These are phyloP conservation scores for Pachyseris speciosa DNA, from an alignment of 64 coral and sea anemone species.

Conservation along the genomic window DNA sequence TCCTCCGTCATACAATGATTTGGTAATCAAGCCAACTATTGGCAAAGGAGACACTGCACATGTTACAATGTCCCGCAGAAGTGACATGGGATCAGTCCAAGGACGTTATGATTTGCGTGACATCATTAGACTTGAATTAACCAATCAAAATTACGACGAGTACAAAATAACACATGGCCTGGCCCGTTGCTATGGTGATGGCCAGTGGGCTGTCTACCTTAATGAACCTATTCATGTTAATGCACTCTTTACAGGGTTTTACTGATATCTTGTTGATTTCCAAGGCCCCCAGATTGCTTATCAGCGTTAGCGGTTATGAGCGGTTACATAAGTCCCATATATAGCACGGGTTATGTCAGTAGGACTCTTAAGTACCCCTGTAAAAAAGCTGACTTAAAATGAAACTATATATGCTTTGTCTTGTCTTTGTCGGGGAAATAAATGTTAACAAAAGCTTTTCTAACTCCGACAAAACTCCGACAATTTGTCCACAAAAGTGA, in stretches of 20 bases:
- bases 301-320: neutral
- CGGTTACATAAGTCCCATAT: no score
- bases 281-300: no score
- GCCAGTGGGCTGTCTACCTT: conserved; percentile 28
- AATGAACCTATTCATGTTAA: conserved; percentile 11
- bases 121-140: conserved; percentile 18
- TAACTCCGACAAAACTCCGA: no score
- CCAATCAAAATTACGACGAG: neutral
- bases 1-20: neutral
- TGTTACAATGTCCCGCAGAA: neutral
- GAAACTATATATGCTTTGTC: no score
- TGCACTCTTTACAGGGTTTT: conserved; percentile 54
- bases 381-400: no score
- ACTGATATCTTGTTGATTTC: neutral
- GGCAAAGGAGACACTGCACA: conserved; percentile 39
- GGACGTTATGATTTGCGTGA: conserved; percentile 27
- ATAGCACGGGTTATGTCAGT: no score
- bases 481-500: no score
- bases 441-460: no score
- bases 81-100: conserved; percentile 36
- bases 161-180: neutral
- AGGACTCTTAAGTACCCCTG: no score
- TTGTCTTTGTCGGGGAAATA: no score
- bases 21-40: neutral
- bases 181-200: conserved; percentile 9